phyloP scores from a whole-genome alignment of 2,797 vertebrate species.

The Rhinophrynus dorsalis region DNA sequence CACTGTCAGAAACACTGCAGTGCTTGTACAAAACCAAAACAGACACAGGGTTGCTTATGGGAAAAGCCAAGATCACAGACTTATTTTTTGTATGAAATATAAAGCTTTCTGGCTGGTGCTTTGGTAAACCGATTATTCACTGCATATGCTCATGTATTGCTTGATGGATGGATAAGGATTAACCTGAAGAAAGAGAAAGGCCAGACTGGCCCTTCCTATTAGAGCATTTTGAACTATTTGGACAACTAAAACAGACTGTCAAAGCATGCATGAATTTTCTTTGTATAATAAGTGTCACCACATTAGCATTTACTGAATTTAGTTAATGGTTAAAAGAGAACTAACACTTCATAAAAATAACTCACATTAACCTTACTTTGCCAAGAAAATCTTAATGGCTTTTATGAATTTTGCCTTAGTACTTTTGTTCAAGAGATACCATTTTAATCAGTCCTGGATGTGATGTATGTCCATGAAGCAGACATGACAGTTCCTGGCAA shows the following conservation, averaged over 20 bases:
- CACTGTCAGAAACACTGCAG: slow-evolving; percentile 3
- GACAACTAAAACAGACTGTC: slow-evolving; percentile 10
- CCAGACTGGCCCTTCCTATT: slow-evolving; percentile 24
- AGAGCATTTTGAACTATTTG: slow-evolving; percentile 6
- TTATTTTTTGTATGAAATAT: not conserved
- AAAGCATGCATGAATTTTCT: slow-evolving; percentile 3
- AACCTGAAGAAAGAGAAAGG: not conserved
- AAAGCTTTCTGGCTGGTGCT: slow-evolving; percentile 5
- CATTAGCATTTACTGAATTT: slow-evolving; percentile 1
- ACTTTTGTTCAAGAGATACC: no score
- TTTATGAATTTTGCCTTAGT: no score
- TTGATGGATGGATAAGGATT: slow-evolving; percentile 36
- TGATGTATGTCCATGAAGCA: no score
- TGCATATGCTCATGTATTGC: slow-evolving; percentile 35
- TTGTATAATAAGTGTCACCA: slow-evolving; percentile 13
- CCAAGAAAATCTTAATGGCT: no score
- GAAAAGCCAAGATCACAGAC: slow-evolving; percentile 17
- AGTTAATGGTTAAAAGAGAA: no score
- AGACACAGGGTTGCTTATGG: slow-evolving; percentile 13
- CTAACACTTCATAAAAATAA: no score
- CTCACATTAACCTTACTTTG: no score
- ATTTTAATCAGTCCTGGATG: no score
- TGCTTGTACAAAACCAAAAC: slow-evolving; percentile 1
- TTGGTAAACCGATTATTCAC: slow-evolving; percentile 30
- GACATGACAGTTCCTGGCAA: no score